Conservation (phyloP, 2,888 invertebrate species). For the Drosophila eohydei region DNA sequence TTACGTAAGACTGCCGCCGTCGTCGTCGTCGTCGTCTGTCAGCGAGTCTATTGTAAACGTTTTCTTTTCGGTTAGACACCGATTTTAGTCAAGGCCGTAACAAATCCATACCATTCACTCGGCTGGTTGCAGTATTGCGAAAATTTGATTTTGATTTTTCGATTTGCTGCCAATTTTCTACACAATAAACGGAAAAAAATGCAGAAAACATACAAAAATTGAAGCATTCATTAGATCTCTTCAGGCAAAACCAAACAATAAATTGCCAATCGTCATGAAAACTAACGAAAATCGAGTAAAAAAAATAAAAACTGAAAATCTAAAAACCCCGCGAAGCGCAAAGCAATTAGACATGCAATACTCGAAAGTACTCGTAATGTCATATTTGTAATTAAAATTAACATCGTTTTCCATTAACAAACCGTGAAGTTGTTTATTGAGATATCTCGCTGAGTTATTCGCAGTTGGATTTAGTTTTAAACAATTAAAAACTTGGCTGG, state of each 20-base stretch:
- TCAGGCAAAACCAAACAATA: slow-evolving; percentile 55
- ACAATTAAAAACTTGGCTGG: not conserved
- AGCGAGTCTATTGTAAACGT: slow-evolving; percentile 36
- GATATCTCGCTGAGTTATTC: slow-evolving; percentile 4
- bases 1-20: slow-evolving; percentile 20
- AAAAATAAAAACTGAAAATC: slow-evolving; percentile 26
- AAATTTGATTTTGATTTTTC: slow-evolving; percentile 52
- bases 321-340: slow-evolving; percentile 64
- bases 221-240: slow-evolving; percentile 54
- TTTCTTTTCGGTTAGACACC: slow-evolving; percentile 32
- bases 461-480: not conserved
- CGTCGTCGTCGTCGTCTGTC: not conserved
- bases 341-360: slow-evolving; percentile 81
- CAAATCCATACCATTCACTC: slow-evolving; percentile 77
- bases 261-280: slow-evolving; percentile 74
- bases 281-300: slow-evolving; percentile 27
- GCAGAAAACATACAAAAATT: slow-evolving; percentile 4
- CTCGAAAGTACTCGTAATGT: slow-evolving; percentile 72
- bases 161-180: slow-evolving; percentile 53
- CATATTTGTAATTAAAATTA: slow-evolving; percentile 78
- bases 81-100: slow-evolving; percentile 62
- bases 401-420: slow-evolving; percentile 32
- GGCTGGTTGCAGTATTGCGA: slow-evolving; percentile 48
- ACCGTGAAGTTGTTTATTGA: slow-evolving; percentile 24
- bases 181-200: slow-evolving; percentile 14